Evolutionary conservation across 2,888 invertebrate species (phyloP), one percentile per base, ranked within the genome.

Genomic region (Drosophila mimica): DNA sequence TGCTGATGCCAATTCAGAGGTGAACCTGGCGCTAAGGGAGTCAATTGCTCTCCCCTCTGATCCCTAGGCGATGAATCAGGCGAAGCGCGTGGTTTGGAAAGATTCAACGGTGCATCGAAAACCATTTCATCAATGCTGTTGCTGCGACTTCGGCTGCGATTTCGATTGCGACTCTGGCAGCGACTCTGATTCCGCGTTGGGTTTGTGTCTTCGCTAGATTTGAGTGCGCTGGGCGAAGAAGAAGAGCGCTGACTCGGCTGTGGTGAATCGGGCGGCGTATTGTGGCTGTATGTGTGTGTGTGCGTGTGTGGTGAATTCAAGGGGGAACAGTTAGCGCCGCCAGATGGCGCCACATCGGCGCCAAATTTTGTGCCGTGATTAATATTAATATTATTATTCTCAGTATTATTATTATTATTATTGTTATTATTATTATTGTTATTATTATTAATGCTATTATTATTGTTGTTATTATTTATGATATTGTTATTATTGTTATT

Each of bases 31-130:
- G 77, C 72, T 11, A 73, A 62, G 7, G 81, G 58, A 56, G 83
- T 67, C 57, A 75, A 64, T 1, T 64, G 81, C 33, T 83, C 86
- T 8, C 30, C 38, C 3, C 34, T 69, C 31, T 60, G 71, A 30
- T 83, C 78, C 11, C 56, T 70, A 7, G 82, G 94, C 59, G 95
- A 94, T 30, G 92, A 91, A 15, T 94, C 94, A 2, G 94, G 94
- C 5, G 95, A 95, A 17, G 94, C 94, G 62, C 97, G 96, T 67
- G 98, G 98, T 93, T 98, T 98, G 90, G 96, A 96, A 61, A 98
- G 95, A 93, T 98, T 98, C 51, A 98, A 94, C 2, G 98, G 98
- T 2, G 97, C 95, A 92, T 98, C 46, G 8, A 46, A 46, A 28
- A 46, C 98, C 0, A 96, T 96, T 93, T 97, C 87, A 9, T 98